phyloP scores from a whole-genome alignment of 64 coral and sea anemone genomes.

The Anthopleura sola region DNA sequence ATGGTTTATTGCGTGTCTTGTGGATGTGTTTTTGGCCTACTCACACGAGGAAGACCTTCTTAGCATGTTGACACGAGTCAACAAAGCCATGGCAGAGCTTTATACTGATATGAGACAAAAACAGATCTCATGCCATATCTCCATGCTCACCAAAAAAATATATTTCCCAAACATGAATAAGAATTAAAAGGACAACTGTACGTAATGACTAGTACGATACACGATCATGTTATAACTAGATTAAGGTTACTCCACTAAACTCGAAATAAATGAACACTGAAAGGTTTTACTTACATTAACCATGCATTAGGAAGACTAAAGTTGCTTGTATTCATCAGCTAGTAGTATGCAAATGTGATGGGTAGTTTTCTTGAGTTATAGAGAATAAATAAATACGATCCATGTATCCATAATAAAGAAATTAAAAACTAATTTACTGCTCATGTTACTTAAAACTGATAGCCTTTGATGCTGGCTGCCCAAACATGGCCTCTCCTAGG shows the following conservation, averaged over 20 bases:
- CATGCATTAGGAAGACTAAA: too few species aligned
- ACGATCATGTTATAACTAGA: background rate
- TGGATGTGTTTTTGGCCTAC: slow-evolving; percentile 53
- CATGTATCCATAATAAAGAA: too few species aligned
- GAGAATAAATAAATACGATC: too few species aligned
- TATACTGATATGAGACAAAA: slow-evolving; percentile 47
- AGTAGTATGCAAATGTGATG: too few species aligned
- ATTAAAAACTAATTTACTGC: background rate
- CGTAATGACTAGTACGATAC: background rate
- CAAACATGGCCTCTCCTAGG: slow-evolving; percentile 95
- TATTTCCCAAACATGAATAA: slow-evolving; percentile 48
- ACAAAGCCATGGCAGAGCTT: slow-evolving; percentile 66
- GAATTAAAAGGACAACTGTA: background rate
- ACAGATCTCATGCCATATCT: slow-evolving; percentile 81
- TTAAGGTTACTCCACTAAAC: background rate
- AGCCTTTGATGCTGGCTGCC: slow-evolving; percentile 65
- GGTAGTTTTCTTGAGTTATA: too few species aligned
- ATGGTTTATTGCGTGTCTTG: slow-evolving; percentile 79
- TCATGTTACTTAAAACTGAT: background rate
- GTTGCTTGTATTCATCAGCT: too few species aligned
- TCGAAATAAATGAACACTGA: too few species aligned
- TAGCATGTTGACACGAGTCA: slow-evolving; percentile 82
- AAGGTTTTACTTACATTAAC: too few species aligned
- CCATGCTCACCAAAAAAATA: slow-evolving; percentile 82
- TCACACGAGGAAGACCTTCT: slow-evolving; percentile 70